Percentiles rank a stretch among this genome's conserved stretches.
These are phyloP conservation scores for Dreissena rostriformis DNA, from an alignment of 1,140 invertebrate genomes.

Conservation along the genomic window DNA sequence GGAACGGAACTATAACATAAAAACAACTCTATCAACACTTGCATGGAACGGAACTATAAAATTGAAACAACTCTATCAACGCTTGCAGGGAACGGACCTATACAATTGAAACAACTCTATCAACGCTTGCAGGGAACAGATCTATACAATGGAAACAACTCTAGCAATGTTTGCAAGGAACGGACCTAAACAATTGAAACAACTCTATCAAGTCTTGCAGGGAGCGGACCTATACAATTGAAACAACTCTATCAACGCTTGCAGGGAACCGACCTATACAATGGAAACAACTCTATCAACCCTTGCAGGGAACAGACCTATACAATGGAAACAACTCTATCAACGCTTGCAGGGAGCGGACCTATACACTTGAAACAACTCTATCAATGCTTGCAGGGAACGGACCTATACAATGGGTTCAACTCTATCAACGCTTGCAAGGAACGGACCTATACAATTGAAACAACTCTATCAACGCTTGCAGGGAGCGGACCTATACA, in stretches of 20 bases:
- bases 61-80: constrained; percentile 65
- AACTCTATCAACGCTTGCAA: constrained; percentile 59
- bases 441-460: constrained; percentile 8
- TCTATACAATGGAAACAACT: constrained; percentile 57
- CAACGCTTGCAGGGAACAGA: constrained; percentile 43
- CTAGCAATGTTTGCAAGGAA: constrained; percentile 53
- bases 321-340: constrained; percentile 60
- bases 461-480: constrained; percentile 64
- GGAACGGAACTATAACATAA: not conserved
- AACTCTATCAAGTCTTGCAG: constrained; percentile 59
- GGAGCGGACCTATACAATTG: constrained; percentile 6
- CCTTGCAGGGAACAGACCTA: constrained; percentile 14
- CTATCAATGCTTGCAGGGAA: constrained; percentile 53
- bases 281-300: constrained; percentile 65
- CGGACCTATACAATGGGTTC: not conserved
- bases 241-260: constrained; percentile 64
- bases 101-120: constrained; percentile 60
- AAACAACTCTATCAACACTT: constrained; percentile 64
- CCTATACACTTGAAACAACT: constrained; percentile 60
- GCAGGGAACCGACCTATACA: constrained; percentile 5
- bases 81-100: constrained; percentile 18
- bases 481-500: constrained; percentile 6
- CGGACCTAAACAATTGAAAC: constrained; percentile 48
- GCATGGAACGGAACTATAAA: not conserved
- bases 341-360: constrained; percentile 43